These are phyloP conservation scores for Catostomus latipinnis DNA, from an alignment of 2,797 vertebrate genomes.

Conservation along the genomic window DNA sequence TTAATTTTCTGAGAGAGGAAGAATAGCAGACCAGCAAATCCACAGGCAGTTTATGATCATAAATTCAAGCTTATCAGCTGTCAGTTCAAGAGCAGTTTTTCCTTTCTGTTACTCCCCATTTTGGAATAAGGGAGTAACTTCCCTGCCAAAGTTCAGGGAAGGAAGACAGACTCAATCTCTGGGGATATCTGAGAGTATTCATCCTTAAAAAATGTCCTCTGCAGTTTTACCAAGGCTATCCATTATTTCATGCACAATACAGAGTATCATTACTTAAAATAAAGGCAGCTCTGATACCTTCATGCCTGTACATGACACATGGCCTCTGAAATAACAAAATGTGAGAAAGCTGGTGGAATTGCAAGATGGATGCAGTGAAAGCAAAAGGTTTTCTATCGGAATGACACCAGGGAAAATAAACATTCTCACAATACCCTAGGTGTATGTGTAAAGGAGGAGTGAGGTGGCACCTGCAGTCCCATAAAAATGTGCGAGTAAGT, in stretches of 20 bases:
- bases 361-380: constrained; percentile 54
- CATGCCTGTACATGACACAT: neutral
- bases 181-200: constrained; percentile 1
- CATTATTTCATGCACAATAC: neutral
- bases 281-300: neutral
- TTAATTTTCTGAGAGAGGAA: constrained; percentile 7
- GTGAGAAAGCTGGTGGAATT: constrained; percentile 6
- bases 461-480: constrained; percentile 70
- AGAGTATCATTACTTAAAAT: constrained; percentile 10
- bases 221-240: neutral
- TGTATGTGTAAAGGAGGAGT: constrained; percentile 45
- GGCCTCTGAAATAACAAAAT: constrained; percentile 12
- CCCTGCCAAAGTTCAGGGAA: constrained; percentile 17
- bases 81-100: constrained; percentile 23
- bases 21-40: constrained; percentile 24
- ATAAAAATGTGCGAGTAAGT: constrained; percentile 21
- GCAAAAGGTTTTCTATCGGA: constrained; percentile 65
- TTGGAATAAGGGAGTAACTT: constrained; percentile 24
- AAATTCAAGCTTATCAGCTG: constrained; percentile 36
- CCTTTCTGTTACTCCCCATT: constrained; percentile 16
- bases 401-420: constrained; percentile 76
- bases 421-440: constrained; percentile 66
- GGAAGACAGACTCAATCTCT: neutral
- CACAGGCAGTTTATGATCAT: constrained; percentile 21
- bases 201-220: neutral